phyloP scores from a whole-genome alignment of 2,797 vertebrate genomes.

The Crax fasciolata region DNA sequence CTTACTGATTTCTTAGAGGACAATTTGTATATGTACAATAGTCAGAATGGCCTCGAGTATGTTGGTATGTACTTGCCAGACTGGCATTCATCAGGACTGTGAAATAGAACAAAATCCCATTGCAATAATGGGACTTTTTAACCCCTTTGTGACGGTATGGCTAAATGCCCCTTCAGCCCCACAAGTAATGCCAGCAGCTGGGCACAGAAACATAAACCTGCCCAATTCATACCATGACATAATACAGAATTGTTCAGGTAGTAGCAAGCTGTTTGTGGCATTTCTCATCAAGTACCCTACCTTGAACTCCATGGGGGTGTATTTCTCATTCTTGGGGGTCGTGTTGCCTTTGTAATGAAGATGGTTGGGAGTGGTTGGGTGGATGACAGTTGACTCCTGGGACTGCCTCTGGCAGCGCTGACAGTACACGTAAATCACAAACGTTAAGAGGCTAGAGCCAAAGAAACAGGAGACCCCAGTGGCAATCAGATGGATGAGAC shows the following conservation, averaged over 20 bases:
- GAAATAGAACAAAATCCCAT: slow-evolving; percentile 58
- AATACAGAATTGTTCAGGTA: not conserved
- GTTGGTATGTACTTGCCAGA: slow-evolving; percentile 35
- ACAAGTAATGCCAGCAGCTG: not conserved
- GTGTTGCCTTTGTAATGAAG: slow-evolving; percentile 92
- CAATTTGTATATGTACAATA: slow-evolving; percentile 17
- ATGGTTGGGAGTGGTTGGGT: slow-evolving; percentile 92
- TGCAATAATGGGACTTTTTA: slow-evolving; percentile 43
- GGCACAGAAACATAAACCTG: slow-evolving; percentile 29
- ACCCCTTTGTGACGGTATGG: not conserved
- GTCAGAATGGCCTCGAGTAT: slow-evolving; percentile 46
- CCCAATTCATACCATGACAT: not conserved
- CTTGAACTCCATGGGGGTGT: slow-evolving; percentile 99
- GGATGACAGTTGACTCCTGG: slow-evolving; percentile 91
- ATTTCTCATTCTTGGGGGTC: slow-evolving; percentile 95
- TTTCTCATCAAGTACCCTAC: slow-evolving; percentile 77
- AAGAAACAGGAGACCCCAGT: slow-evolving; percentile 97
- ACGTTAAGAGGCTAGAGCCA: slow-evolving; percentile 94
- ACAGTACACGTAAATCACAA: slow-evolving; percentile 95
- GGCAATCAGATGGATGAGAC: slow-evolving; percentile 94
- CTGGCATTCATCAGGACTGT: slow-evolving; percentile 31
- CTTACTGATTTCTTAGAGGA: slow-evolving; percentile 30
- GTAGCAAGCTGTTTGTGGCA: not conserved
- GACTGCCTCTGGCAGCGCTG: slow-evolving; percentile 95
- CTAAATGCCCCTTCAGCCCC: slow-evolving; percentile 21